Percentiles rank a stretch among this genome's conserved stretches.
Conservation (phyloP, 2,113 vertebrate genomes). For the Copsychus sechellarum region DNA sequence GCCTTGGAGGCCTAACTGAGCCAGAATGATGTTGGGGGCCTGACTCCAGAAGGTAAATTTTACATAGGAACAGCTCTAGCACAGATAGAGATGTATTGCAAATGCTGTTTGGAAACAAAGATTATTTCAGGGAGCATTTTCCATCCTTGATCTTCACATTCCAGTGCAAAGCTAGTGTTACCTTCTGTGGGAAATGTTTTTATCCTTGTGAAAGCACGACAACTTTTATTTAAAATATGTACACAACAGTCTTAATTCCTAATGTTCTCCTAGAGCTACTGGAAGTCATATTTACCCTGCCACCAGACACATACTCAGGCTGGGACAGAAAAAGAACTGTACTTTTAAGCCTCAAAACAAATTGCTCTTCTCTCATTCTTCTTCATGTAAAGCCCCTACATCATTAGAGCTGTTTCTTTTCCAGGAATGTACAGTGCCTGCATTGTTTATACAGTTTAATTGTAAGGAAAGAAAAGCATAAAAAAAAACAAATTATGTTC, state of each 20-base stretch:
- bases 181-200: not conserved
- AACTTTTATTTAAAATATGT: not conserved
- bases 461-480: constrained; percentile 50
- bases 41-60: constrained; percentile 55
- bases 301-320: not conserved
- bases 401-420: constrained; percentile 39
- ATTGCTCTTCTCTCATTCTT: not conserved
- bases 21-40: constrained; percentile 35
- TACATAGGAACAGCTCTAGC: not conserved
- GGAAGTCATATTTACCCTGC: not conserved
- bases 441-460: constrained; percentile 71
- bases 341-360: not conserved
- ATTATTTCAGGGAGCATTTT: not conserved
- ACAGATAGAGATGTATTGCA: constrained; percentile 9
- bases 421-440: not conserved
- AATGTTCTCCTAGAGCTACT: not conserved
- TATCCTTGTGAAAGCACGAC: not conserved
- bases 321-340: not conserved
- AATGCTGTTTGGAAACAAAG: not conserved
- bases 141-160: not conserved
- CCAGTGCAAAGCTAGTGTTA: fast-evolving
- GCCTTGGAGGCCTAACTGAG: constrained; percentile 65
- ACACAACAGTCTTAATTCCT: not conserved
- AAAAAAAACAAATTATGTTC: constrained; percentile 36
- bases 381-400: not conserved